Base-by-base conservation (phyloP, 1,140 invertebrate genomes). In the Drosophila nigromelanica region DNA sequence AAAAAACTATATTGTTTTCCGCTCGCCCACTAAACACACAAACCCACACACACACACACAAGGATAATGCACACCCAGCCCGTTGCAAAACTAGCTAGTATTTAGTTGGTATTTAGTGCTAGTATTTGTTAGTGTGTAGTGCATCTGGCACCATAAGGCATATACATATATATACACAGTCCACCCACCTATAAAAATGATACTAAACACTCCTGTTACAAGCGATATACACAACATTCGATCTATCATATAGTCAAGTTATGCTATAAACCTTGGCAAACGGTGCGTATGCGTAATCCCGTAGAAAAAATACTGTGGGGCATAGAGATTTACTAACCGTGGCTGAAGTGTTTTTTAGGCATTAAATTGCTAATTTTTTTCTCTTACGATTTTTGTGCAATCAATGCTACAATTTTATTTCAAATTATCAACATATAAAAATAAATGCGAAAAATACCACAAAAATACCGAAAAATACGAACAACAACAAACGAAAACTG, bases 311-410 rank as follows among this genome's bases (percentile, higher is more conserved):
- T 35, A 6, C 24, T 30, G 10, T 7, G 24, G 47, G 30, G 8
- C n/a, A 15, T 11, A 15, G 2, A 11, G 10, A 21, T 27, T 37
- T 51, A 82, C 74, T 75, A 82, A 82, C 55, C 64, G 71, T 61
- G 58, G 71, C 60, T 59, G 54, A 27, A 55, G 55, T 43, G 18
- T 47, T 55, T 55, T 39, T 27, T 18, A 45, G 45, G 43, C 54
- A 39, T 54, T 55, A 27, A 18, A 48, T 47, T 51, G 63, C 71
- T 83, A 81, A 81, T 83, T 33, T 11, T 11, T 50, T 59, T 62
- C 48, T 64, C 48, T 82, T 73, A 61, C 56, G 73, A 43, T 56
- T 39, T 62, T 24, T 35, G 66, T 61, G 58, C 47, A n/a, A 35
- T 5, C 33, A 43, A 43, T 27, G 8, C 2, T 58, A 73, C 47